Evolutionary conservation across 2,797 vertebrate genomes (phyloP).

Genomic region (Protonibea diacanthus): DNA sequence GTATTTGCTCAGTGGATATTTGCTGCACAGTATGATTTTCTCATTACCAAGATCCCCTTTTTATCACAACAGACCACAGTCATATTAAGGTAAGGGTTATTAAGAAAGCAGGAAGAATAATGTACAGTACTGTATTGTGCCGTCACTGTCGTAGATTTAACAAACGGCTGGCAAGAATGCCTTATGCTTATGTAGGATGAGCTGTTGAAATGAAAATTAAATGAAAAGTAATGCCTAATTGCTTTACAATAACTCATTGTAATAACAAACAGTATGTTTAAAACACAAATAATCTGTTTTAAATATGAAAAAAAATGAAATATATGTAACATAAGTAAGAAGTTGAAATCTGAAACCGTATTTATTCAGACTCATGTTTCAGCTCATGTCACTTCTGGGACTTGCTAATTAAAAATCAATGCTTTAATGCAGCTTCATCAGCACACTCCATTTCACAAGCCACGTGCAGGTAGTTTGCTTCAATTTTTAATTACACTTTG

Average conservation of each 20-base stretch:
- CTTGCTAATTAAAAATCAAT: slow-evolving; percentile 81
- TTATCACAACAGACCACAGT: slow-evolving; percentile 52
- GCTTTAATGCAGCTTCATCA: slow-evolving; percentile 74
- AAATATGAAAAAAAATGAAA: slow-evolving; percentile 17
- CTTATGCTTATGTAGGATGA: slow-evolving; percentile 17
- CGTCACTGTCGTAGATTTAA: slow-evolving; percentile 42
- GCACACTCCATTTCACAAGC: slow-evolving; percentile 75
- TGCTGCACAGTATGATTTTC: slow-evolving; percentile 42
- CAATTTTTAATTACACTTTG: slow-evolving; percentile 95
- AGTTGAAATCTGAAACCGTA: slow-evolving; percentile 51
- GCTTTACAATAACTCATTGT: slow-evolving; percentile 3
- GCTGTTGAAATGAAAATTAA: slow-evolving; percentile 16
- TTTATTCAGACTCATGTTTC: slow-evolving; percentile 79
- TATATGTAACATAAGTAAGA: slow-evolving; percentile 14
- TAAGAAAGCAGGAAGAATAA: slow-evolving; percentile 40
- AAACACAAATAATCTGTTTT: slow-evolving; percentile 33
- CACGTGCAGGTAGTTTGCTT: slow-evolving; percentile 74
- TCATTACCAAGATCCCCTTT: slow-evolving; percentile 49
- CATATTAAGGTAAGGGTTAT: slow-evolving; percentile 45
- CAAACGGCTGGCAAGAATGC: slow-evolving; percentile 22
- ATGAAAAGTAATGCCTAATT: slow-evolving; percentile 17
- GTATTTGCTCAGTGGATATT: slow-evolving; percentile 39
- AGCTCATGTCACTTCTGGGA: slow-evolving; percentile 70
- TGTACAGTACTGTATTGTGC: slow-evolving; percentile 36
- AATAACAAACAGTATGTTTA: slow-evolving; percentile 53